Percentiles rank a stretch among this genome's conserved stretches.
phyloP scores from a whole-genome alignment of 2,113 vertebrate genomes.

The Pituophis catenifer region DNA sequence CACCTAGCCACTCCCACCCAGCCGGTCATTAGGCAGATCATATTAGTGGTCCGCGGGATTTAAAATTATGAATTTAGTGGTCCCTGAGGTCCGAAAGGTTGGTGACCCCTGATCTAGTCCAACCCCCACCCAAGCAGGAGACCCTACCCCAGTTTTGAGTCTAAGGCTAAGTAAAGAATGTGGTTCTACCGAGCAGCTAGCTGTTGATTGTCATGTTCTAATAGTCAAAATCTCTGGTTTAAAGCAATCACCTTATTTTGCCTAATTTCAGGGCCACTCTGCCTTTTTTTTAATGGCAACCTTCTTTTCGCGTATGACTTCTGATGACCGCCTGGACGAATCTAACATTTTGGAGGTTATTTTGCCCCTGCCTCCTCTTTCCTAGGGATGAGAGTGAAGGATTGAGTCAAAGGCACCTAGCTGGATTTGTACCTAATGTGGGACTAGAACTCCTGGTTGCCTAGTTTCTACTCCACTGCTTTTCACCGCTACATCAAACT shows the following conservation, averaged over 20 bases:
- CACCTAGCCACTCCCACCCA: too few relatives aligned
- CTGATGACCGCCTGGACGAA: neutral
- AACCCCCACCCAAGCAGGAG: too few relatives aligned
- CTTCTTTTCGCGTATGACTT: neutral
- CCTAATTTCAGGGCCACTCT: neutral
- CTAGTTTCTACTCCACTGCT: neutral
- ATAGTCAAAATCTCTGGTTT: neutral
- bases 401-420: neutral
- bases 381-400: neutral
- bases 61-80: too few relatives aligned
- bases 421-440: neutral
- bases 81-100: too few relatives aligned
- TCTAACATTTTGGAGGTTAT: neutral
- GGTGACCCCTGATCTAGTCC: too few relatives aligned
- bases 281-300: neutral
- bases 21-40: too few relatives aligned
- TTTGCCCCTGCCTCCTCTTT: neutral
- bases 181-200: neutral
- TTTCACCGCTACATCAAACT: neutral
- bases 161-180: neutral
- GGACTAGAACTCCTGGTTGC: neutral
- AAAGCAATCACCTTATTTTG: neutral
- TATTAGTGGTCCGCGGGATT: too few relatives aligned
- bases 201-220: neutral
- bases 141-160: neutral